Evolutionary conservation across 1,140 invertebrate genomes (phyloP), one percentile per base, ranked within the genome.

Genomic region (Olivierus martensii): DNA sequence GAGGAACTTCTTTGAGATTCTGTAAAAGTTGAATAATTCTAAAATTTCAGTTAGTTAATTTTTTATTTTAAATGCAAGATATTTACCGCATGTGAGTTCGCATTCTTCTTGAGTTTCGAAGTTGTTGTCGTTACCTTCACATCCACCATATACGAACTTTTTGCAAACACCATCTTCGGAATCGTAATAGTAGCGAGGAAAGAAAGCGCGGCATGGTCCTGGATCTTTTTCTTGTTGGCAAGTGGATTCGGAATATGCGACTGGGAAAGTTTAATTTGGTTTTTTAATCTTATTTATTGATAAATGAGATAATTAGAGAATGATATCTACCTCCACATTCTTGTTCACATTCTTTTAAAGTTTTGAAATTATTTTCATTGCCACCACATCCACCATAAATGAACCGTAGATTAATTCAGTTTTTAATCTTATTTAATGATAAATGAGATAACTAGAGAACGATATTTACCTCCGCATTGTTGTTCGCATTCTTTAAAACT

Each of bases 51-150:
- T n/a, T n/a, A n/a, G n/a, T n/a, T n/a, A n/a, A n/a, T n/a, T n/a
- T n/a, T n/a, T n/a, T n/a, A n/a, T n/a, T n/a, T n/a, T 39, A 39
- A 17, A 17, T 12, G 38, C 12, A 28, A 9, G 28, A 28, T 9
- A 28, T 9, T 28, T 28, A 28, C 28, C 71, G 68, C 89, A 94
- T 49, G 78, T 76, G 52, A 77, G 72, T 58, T 85, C 76, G 22
- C 48, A 54, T 38, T 53, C 47, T 19, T 53, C 48, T 28, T 9
- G 3, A 3, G 35, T 49, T 17, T n/a, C 22, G 39, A 53, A 54
- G 17, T 46, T 39, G 38, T 57, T 57, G 15, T 38, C 42, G 36
- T 57, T 57, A n/a, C 55, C 55, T 9, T 12, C 6, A 37, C 51
- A 57, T 18, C 55, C 55, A 21, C 51, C 51, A 35, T 53, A 57